Conservation (phyloP, 2,888 invertebrate genomes). For the Liodrosophila aerea region DNA sequence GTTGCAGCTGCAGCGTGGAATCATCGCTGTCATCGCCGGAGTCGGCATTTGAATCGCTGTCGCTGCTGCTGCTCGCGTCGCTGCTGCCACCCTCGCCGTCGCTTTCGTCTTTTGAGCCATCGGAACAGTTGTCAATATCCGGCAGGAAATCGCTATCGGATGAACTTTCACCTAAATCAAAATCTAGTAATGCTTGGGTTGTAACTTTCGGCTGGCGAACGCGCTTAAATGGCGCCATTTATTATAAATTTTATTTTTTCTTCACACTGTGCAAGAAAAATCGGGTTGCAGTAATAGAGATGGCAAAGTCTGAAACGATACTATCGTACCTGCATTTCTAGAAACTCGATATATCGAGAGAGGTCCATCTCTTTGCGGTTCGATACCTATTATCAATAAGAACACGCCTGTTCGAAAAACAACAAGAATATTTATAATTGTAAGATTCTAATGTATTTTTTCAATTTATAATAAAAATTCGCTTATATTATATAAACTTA, state of each 20-base stretch:
- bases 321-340: conserved; percentile 10
- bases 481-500: conserved; percentile 61
- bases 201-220: conserved; percentile 86
- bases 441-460: too few relatives aligned
- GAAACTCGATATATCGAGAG: too few relatives aligned
- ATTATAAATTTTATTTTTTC: conserved; percentile 18
- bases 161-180: conserved; percentile 94
- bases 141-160: conserved; percentile 97
- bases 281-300: conserved; percentile 24
- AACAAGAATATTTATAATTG: background rate
- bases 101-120: conserved; percentile 84
- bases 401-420: too few relatives aligned
- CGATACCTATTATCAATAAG: too few relatives aligned
- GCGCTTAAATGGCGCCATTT: conserved; percentile 77
- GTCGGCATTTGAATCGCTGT: conserved; percentile 64
- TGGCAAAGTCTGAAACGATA: conserved; percentile 14
- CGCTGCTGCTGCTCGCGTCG: conserved; percentile 71
- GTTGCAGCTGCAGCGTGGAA: conserved; percentile 65
- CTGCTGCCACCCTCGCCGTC: conserved; percentile 84
- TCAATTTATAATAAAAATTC: too few relatives aligned
- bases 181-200: conserved; percentile 89
- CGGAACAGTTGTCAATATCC: conserved; percentile 87
- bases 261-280: conserved; percentile 20
- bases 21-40: conserved; percentile 76
- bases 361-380: too few relatives aligned